phyloP scores from a whole-genome alignment of 1,140 invertebrate genomes.

The Elysia chlorotica region DNA sequence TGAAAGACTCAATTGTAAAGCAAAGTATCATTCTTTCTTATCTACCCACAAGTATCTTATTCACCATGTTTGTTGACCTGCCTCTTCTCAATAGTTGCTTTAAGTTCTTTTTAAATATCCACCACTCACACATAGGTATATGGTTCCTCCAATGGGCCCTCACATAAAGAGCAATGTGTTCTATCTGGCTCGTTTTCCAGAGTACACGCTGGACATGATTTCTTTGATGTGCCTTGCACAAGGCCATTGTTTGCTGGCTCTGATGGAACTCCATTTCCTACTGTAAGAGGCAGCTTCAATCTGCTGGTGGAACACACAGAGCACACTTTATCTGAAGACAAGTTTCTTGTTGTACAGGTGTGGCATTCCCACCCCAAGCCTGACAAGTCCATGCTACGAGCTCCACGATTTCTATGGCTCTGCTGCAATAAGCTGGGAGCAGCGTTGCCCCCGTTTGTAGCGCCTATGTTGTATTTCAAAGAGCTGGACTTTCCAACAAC shows the following conservation, averaged over 20 bases:
- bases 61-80: neutral
- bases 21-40: too few species aligned
- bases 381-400: conserved; percentile 22
- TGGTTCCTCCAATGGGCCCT: neutral
- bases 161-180: conserved; percentile 10
- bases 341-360: conserved; percentile 20
- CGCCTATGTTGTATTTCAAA: neutral
- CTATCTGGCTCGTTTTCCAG: conserved; percentile 8
- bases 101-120: neutral
- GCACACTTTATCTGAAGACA: conserved; percentile 4
- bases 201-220: conserved; percentile 17
- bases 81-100: neutral
- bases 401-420: neutral
- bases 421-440: neutral
- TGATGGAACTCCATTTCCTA: too few species aligned
- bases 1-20: too few species aligned
- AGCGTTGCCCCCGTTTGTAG: neutral
- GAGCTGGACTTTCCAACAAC: conserved; percentile 1
- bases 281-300: too few species aligned
- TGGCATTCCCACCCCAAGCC: conserved; percentile 19
- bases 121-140: conserved; percentile 22
- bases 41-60: too few species aligned
- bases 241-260: conserved; percentile 18
- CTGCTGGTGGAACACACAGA: conserved; percentile 18
- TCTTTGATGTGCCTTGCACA: conserved; percentile 18